Percentiles rank a stretch among this genome's conserved stretches.
Evolutionary conservation across 2,888 invertebrate genomes (phyloP).

Genomic region (Rhagophthalmus giganteus): DNA sequence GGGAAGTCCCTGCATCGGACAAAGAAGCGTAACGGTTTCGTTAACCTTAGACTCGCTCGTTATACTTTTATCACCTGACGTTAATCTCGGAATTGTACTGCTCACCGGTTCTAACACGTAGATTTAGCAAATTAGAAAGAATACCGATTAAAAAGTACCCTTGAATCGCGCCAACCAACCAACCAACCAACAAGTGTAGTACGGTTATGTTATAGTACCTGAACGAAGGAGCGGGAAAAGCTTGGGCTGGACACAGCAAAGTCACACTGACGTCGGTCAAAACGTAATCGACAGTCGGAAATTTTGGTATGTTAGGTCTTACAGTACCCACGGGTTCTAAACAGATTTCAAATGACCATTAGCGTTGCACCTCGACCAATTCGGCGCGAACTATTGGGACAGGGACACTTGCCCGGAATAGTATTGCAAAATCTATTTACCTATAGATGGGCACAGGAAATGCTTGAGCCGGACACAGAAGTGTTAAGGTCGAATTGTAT

Average conservation of each 20-base stretch:
- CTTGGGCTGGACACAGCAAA: conserved; percentile 59
- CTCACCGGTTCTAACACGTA: conserved; percentile 59
- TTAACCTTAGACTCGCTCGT: conserved; percentile 39
- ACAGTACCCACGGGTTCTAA: conserved; percentile 61
- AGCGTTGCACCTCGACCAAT: too few relatives aligned
- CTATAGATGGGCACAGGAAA: conserved; percentile 66
- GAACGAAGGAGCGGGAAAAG: conserved; percentile 47
- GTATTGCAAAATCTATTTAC: conserved; percentile 37
- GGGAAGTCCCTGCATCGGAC: conserved; percentile 74
- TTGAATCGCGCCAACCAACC: too few relatives aligned
- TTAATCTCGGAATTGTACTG: conserved; percentile 59
- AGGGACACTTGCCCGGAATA: too few relatives aligned
- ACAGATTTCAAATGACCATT: conserved; percentile 1
- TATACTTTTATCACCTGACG: conserved; percentile 42
- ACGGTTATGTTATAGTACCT: conserved; percentile 39
- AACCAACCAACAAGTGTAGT: too few relatives aligned
- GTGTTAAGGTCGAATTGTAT: conserved; percentile 52
- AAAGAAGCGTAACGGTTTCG: conserved; percentile 63
- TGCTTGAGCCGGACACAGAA: conserved; percentile 68
- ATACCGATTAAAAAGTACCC: conserved; percentile 7
- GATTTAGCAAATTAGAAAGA: background rate
- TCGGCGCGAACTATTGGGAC: too few relatives aligned
- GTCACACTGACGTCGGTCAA: conserved; percentile 44
- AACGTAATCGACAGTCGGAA: conserved; percentile 59
- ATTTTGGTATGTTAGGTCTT: conserved; percentile 56